Evolutionary conservation across 1,140 invertebrate genomes (phyloP).

Genomic region (Sitobion miscanthi): DNA sequence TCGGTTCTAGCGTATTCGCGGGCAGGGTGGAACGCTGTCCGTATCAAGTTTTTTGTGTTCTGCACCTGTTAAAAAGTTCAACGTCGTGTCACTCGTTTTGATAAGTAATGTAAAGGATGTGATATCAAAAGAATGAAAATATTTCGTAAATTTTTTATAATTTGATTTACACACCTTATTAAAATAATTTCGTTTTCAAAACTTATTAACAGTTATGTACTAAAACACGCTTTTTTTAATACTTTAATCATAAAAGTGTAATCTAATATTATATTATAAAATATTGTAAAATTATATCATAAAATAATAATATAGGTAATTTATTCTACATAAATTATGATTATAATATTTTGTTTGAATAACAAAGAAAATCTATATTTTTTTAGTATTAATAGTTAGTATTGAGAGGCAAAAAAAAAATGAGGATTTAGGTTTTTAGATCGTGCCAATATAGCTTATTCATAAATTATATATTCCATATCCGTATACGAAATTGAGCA

Average conservation of each 20-base stretch:
- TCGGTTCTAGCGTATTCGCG: not conserved
- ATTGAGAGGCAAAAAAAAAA: too few relatives aligned
- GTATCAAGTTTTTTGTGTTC: not conserved
- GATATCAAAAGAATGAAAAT: not conserved
- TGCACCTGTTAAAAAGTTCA: not conserved
- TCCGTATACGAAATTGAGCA: not conserved
- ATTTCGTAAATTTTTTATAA: not conserved
- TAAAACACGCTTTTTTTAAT: not conserved
- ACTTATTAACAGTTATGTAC: not conserved
- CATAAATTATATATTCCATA: not conserved
- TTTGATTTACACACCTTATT: not conserved
- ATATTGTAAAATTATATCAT: not conserved
- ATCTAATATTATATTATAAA: not conserved
- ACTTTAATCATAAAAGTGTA: not conserved
- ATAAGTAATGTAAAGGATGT: not conserved
- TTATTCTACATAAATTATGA: not conserved
- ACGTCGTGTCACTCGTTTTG: not conserved
- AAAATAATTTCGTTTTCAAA: not conserved
- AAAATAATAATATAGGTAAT: not conserved
- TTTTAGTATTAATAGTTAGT: not conserved
- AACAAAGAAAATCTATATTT: not conserved
- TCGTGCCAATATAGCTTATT: not conserved
- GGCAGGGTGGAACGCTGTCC: not conserved
- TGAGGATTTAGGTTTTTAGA: not conserved
- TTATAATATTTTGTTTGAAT: not conserved